Conservation (phyloP, 2,797 vertebrate species). For the Tarsius wallacei region DNA sequence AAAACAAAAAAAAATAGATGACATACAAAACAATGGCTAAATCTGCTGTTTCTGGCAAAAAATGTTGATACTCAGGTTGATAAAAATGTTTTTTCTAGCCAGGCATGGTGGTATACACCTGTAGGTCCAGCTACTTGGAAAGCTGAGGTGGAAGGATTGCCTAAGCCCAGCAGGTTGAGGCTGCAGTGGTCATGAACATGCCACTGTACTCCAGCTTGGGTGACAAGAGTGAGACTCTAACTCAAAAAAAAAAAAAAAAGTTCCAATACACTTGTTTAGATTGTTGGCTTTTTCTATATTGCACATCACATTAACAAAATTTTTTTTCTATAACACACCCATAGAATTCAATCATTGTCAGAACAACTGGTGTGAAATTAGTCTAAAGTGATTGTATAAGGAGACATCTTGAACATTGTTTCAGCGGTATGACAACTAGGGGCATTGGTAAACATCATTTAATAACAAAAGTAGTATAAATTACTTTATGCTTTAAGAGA, state of each 20-base stretch:
- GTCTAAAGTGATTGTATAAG: neutral
- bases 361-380: neutral
- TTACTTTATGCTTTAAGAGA: neutral
- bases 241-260: too few species aligned
- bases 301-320: neutral
- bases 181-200: too few species aligned
- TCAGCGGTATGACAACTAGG: neutral
- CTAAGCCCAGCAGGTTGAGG: too few species aligned
- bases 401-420: neutral
- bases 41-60: constrained; percentile 12
- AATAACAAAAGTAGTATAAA: neutral
- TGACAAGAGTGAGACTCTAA: too few species aligned
- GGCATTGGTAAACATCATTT: neutral
- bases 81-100: neutral
- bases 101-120: too few species aligned
- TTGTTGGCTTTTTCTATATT: neutral
- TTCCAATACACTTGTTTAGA: neutral
- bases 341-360: neutral
- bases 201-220: too few species aligned
- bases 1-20: neutral
- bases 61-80: neutral
- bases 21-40: neutral
- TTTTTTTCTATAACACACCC: constrained; percentile 4
- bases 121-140: too few species aligned
- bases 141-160: too few species aligned